phyloP scores from a whole-genome alignment of 2,113 vertebrate genomes.

The Tricholaema leucomelas region DNA sequence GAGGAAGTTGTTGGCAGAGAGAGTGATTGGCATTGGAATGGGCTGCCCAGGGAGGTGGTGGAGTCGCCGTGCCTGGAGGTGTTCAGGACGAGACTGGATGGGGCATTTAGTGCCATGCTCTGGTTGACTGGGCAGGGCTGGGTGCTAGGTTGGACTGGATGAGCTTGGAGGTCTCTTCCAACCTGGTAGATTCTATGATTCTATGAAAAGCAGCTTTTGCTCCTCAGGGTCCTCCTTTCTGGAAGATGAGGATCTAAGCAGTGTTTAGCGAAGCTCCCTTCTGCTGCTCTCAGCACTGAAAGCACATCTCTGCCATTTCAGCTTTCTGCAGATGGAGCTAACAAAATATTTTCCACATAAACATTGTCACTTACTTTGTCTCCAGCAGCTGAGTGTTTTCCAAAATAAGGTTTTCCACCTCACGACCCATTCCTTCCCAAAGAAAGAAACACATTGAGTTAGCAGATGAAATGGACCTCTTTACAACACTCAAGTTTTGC shows the following conservation, averaged over 20 bases:
- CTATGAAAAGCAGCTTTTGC: neutral
- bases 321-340: neutral
- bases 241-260: neutral
- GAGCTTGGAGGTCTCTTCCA: too few relatives aligned
- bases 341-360: neutral
- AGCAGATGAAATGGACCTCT: neutral
- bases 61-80: too few relatives aligned
- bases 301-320: neutral
- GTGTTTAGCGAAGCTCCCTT: neutral
- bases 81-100: too few relatives aligned
- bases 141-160: too few relatives aligned
- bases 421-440: constrained; percentile 95
- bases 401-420: constrained; percentile 97
- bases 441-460: constrained; percentile 38
- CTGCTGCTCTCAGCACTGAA: neutral
- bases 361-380: constrained; percentile 87
- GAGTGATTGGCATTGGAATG: too few relatives aligned
- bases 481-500: neutral
- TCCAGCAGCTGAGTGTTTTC: constrained; percentile 96
- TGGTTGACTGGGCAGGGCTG: too few relatives aligned
- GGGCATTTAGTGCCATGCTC: too few relatives aligned
- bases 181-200: too few relatives aligned
- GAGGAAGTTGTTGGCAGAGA: too few relatives aligned
- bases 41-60: too few relatives aligned
- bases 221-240: neutral